Evolutionary conservation across 1,140 invertebrate species (phyloP).

Genomic region (Rhopalosiphum maidis): DNA sequence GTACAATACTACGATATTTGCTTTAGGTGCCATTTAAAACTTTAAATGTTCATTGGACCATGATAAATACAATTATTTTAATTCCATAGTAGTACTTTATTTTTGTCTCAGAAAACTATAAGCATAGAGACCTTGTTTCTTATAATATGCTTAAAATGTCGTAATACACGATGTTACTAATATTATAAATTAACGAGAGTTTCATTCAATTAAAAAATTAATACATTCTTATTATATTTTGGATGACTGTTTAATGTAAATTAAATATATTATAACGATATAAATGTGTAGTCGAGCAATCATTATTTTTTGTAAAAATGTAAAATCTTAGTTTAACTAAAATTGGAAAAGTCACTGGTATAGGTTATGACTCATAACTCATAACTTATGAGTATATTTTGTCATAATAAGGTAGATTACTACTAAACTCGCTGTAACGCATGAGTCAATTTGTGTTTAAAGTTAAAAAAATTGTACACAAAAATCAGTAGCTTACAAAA

Average conservation of each 20-base stretch:
- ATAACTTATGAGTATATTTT: too few species aligned
- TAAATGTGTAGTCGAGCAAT: background rate
- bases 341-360: background rate
- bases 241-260: too few species aligned
- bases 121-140: background rate
- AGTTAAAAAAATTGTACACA: too few species aligned
- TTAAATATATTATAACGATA: background rate
- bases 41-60: background rate
- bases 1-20: background rate
- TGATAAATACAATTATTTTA: background rate
- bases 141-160: background rate
- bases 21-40: background rate
- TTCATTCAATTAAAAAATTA: too few species aligned
- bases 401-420: too few species aligned
- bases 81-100: background rate
- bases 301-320: too few species aligned
- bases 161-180: too few species aligned
- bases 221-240: too few species aligned
- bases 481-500: too few species aligned
- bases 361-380: too few species aligned
- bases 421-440: too few species aligned
- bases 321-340: background rate
- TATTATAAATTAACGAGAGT: too few species aligned
- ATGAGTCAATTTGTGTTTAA: background rate
- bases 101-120: background rate